Base-by-base conservation (phyloP, 2,113 vertebrate species). In the Vicugna pacos region DNA sequence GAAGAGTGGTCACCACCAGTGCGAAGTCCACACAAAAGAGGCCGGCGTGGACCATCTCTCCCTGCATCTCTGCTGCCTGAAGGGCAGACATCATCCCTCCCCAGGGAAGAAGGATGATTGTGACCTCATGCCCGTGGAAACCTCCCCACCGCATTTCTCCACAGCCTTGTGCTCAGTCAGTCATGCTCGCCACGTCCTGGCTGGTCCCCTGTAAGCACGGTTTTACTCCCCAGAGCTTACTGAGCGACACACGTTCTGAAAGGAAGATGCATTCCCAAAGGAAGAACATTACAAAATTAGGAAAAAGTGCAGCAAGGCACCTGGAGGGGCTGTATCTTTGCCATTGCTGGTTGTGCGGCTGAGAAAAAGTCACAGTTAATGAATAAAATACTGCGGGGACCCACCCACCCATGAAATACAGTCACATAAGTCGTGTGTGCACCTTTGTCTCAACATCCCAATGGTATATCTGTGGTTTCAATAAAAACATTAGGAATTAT, bases 291-390 rank as follows among this genome's bases (percentile, higher is more conserved):
- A 22, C 8, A 0, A 48, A 35, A 35, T 14, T 28, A 11, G 50
- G 30, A 50, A 46, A 50, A 38, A 14, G 0, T 1, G 5, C 2
- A 30, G 42, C 5, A 12, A 42, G 2, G 0, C 16, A 15, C 2
- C 5, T 0, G 6, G 8, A 17, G n/a, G 0, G 32, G 15, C 64
- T 16, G 35, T 3, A 28, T 1, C 42, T 16, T 35, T 35, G 5
- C 22, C 1, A 4, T 32, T 17, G 32, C 67, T 42, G 12, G 5
- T 35, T n/a, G 15, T 20, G 22, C 20, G 5, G 11, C 38, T 8
- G 16, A 70, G n/a, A 56, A 11, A 26, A 19, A 72, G 17, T 54
- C 24, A 20, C 26, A 22, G n/a, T 15, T 24, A 30, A 67, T 79
- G 56, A 64, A 8, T 35, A 20, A 4, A 69, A 69, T 10, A 22